Evolutionary conservation across 2,888 invertebrate genomes (phyloP), one percentile per base, ranked within the genome.

Genomic region (Sinelater perroti): DNA sequence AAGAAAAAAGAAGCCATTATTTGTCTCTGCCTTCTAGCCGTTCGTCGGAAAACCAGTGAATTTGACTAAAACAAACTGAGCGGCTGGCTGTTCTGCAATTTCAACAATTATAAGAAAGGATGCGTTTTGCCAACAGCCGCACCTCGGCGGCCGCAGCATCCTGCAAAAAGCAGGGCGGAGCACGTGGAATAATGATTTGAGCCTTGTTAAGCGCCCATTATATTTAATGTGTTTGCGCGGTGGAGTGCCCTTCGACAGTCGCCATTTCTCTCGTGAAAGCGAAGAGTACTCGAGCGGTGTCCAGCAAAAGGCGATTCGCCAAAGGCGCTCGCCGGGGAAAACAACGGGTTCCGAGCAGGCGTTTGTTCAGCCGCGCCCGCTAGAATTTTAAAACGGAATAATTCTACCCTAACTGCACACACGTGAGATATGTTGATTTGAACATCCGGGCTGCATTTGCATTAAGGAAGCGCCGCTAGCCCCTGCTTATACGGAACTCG

Each of bases 261-360:
- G 63, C 44, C 60, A 64, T 65, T 66, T 62, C 59, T 57, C 61
- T 47, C 45, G 55, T 56, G 62, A 64, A 56, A 58, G 60, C 42
- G 36, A 51, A 64, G 62, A 36, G 54, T 56, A 52, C 64, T 66
- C 58, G 49, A 58, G 61, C 10, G 16, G 10, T 46, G 60, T 63
- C 63, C 61, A 61, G 60, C 58, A 60, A 53, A 18, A 35, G 30
- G 60, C 54, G 53, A 47, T 46, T 50, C 51, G 60, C 64, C 63
- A 60, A 47, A 46, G 63, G 61, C 58, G 62, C 61, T 60, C 53
- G 44, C 60, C 60, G 52, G 61, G 50, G 44, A 55, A 65, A 60
- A 64, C 62, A 64, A 64, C 62, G 61, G 61, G 62, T 60, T 61
- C 60, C 58, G 64, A 66, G 13, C 8, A 40, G 13, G 21, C 11